A percentile compares a stretch with the other conserved stretches of the same genome.
These are phyloP conservation scores for Philopotamus ludificatus DNA, from an alignment of 1,140 invertebrate genomes.

Conservation along the genomic window DNA sequence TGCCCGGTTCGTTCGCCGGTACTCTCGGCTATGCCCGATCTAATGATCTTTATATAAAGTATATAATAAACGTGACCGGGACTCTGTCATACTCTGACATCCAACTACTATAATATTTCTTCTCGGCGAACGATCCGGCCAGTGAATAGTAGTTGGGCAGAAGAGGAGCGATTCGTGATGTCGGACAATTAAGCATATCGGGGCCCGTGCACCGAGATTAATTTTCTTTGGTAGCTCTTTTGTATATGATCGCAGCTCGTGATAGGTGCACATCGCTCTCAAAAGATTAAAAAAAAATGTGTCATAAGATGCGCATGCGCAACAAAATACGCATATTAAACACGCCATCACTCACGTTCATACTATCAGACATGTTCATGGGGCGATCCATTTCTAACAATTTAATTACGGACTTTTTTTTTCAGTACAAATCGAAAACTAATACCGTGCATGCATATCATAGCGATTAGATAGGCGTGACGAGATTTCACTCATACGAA, in stretches of 20 bases:
- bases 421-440: no score
- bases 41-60: no score
- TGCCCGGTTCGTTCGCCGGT: neutral
- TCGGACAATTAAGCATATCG: constrained; percentile 30
- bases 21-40: neutral
- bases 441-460: no score
- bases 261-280: no score
- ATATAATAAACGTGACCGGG: neutral
- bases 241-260: neutral
- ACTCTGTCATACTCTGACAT: constrained; percentile 2
- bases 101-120: neutral
- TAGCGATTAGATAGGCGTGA: no score
- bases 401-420: neutral
- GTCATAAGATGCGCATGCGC: neutral
- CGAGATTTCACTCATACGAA: no score
- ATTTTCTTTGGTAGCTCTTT: constrained; percentile 21
- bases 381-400: neutral
- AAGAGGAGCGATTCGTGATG: constrained; percentile 21
- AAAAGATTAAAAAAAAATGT: no score
- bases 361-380: neutral
- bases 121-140: neutral
- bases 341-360: neutral
- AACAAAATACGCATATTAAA: no score
- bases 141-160: neutral
- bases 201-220: constrained; percentile 18